phyloP scores from a whole-genome alignment of 53 echinoderm and acorn worm genomes.

The Crossaster papposus region DNA sequence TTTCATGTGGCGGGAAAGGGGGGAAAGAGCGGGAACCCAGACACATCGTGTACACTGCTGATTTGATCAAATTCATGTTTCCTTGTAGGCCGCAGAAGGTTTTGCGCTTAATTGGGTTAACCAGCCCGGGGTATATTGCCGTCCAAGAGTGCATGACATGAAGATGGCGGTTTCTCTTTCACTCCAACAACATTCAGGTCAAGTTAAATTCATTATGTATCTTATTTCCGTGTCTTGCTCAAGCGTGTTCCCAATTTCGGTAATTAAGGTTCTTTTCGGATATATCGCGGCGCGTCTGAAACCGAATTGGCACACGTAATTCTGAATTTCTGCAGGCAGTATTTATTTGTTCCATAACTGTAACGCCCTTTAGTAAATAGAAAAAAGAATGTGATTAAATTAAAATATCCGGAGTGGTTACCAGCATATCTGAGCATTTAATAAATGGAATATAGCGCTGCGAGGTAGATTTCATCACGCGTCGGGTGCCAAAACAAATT shows the following conservation, averaged over 20 bases:
- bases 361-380: background rate
- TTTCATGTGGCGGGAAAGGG: background rate
- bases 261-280: background rate
- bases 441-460: background rate
- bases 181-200: conserved; percentile 14
- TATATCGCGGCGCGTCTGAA: conserved; percentile 4
- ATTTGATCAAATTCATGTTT: conserved; percentile 34
- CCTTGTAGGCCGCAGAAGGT: conserved; percentile 19
- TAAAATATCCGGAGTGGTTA: conserved; percentile 1
- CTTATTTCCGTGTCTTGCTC: background rate
- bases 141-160: conserved; percentile 18
- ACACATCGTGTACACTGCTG: conserved; percentile 31
- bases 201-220: conserved; percentile 25
- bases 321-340: conserved; percentile 41
- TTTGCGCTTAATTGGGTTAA: conserved; percentile 53
- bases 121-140: background rate
- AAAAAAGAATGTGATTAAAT: background rate
- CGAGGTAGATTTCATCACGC: background rate
- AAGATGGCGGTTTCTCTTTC: conserved; percentile 27
- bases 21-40: background rate
- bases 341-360: conserved; percentile 39
- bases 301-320: conserved; percentile 35
- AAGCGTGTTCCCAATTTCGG: conserved; percentile 7
- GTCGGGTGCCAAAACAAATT: background rate
- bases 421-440: background rate